Conservation (phyloP, 2,888 invertebrate species). For the Cantharis rustica region DNA sequence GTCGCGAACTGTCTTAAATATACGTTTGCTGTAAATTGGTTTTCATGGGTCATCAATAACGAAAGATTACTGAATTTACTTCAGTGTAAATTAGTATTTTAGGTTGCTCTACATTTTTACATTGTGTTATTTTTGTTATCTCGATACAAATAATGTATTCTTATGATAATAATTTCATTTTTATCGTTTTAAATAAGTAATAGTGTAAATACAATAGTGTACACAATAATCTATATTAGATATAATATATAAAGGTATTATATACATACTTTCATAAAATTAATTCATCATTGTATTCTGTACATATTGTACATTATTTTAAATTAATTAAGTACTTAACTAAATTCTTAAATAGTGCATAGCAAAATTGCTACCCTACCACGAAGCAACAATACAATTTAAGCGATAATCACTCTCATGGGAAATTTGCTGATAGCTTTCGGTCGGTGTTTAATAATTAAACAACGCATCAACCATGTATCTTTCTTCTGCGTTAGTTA, state of each 20-base stretch:
- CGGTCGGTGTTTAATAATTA: conserved; percentile 39
- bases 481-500: conserved; percentile 28
- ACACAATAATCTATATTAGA: too few species aligned
- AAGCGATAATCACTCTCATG: conserved; percentile 41
- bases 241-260: too few species aligned
- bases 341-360: conserved; percentile 17
- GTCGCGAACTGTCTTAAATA: conserved; percentile 20
- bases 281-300: background rate
- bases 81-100: background rate
- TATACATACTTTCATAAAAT: background rate
- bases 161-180: background rate
- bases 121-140: background rate
- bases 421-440: conserved; percentile 43
- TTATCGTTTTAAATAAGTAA: background rate
- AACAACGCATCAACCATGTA: conserved; percentile 42
- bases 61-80: background rate
- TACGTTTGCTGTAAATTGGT: conserved; percentile 23
- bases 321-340: conserved; percentile 11
- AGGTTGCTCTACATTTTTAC: background rate
- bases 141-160: background rate
- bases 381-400: conserved; percentile 28
- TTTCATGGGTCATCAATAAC: conserved; percentile 12
- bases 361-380: conserved; percentile 14
- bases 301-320: background rate
- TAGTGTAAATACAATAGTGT: background rate